Percentiles rank a stretch among this genome's conserved stretches.
phyloP scores from a whole-genome alignment of 2,797 vertebrate species.

The Alauda arvensis region DNA sequence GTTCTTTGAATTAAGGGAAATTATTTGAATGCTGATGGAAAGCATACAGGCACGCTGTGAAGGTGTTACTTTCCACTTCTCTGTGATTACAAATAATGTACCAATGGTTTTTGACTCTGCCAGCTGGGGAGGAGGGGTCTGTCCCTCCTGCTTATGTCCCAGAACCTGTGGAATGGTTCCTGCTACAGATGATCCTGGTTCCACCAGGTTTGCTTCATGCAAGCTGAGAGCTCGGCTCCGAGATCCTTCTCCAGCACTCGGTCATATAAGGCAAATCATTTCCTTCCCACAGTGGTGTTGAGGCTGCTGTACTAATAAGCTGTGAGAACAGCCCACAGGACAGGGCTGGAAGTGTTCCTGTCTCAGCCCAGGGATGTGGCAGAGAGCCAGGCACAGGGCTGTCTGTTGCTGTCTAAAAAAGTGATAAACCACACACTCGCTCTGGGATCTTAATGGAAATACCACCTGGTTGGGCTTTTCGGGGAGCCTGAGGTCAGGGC shows the following conservation, averaged over 20 bases:
- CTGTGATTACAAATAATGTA: neutral
- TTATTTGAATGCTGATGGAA: neutral
- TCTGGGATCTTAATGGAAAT: neutral
- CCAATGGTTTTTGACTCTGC: neutral
- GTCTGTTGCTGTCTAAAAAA: rapidly evolving
- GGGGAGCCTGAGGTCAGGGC: neutral
- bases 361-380: neutral
- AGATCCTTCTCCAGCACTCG: neutral
- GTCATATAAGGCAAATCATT: neutral
- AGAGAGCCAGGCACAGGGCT: neutral
- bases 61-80: neutral
- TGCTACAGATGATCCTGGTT: neutral
- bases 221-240: neutral
- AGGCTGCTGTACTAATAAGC: neutral
- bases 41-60: neutral
- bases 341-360: neutral
- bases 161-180: neutral
- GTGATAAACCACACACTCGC: neutral
- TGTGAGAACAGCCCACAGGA: neutral
- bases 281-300: neutral
- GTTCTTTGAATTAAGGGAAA: neutral
- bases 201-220: neutral
- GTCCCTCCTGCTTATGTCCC: neutral
- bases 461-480: neutral
- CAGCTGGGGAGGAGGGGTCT: neutral